Conservation (phyloP, 2,113 vertebrate genomes). For the Oenanthe oenanthe region DNA sequence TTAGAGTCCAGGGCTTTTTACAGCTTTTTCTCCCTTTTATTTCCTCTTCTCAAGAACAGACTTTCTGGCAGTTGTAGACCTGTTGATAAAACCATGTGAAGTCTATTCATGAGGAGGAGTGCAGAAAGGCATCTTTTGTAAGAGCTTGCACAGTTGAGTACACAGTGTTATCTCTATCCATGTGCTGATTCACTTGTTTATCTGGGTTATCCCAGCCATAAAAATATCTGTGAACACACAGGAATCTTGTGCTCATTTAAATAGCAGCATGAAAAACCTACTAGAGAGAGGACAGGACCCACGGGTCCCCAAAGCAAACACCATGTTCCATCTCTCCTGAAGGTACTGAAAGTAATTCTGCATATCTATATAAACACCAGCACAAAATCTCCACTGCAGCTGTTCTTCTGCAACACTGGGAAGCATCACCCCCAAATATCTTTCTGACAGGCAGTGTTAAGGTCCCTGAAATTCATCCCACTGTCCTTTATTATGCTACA, state of each 20-base stretch:
- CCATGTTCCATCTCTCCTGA: neutral
- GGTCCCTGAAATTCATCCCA: rapidly evolving
- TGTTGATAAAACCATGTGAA: neutral
- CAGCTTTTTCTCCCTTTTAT: neutral
- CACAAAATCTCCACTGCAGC: neutral
- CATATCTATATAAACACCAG: neutral
- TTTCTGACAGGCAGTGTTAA: rapidly evolving
- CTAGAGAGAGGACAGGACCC: neutral
- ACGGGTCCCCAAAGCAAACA: neutral
- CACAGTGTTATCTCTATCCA: neutral
- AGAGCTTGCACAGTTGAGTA: neutral
- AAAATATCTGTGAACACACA: neutral
- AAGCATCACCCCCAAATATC: neutral
- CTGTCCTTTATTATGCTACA: neutral
- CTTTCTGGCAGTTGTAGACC: neutral
- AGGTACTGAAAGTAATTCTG: neutral
- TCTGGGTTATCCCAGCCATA: neutral
- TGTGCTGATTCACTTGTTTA: neutral
- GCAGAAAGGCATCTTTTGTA: neutral
- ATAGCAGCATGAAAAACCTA: neutral
- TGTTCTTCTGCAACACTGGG: neutral
- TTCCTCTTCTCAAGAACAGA: neutral
- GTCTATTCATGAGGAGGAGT: neutral
- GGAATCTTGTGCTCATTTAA: neutral
- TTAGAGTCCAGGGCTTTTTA: neutral